These are phyloP conservation scores for Allolobophora icterica DNA, from an alignment of 2,888 invertebrate species.

Conservation along the genomic window DNA sequence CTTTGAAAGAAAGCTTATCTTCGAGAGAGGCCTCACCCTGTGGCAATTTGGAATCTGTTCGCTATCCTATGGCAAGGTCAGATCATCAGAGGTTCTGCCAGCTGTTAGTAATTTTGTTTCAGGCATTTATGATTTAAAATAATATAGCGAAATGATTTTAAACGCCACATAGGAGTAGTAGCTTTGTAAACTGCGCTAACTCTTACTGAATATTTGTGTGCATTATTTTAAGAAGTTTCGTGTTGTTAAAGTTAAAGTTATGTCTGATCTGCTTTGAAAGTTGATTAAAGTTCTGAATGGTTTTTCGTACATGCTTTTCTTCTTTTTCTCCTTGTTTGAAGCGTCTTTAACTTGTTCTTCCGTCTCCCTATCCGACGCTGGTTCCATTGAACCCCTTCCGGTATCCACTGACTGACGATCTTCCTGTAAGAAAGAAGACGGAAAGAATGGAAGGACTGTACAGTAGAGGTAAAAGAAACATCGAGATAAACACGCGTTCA, in stretches of 20 bases:
- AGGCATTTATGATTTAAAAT: too few species aligned
- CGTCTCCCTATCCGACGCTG: background rate
- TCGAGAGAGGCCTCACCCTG: too few species aligned
- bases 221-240: background rate
- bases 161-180: too few species aligned
- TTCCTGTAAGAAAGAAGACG: background rate
- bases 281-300: background rate
- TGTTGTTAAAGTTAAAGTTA: background rate
- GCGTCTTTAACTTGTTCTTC: background rate
- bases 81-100: too few species aligned
- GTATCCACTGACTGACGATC: conserved; percentile 13
- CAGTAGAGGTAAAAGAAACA: background rate
- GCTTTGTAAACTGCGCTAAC: background rate
- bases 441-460: background rate
- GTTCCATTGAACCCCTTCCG: conserved; percentile 23
- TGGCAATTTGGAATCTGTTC: too few species aligned
- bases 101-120: too few species aligned
- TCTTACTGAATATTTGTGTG: background rate
- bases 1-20: too few species aligned
- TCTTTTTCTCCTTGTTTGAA: conserved; percentile 12
- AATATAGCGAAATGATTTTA: too few species aligned
- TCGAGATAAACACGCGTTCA: background rate
- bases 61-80: too few species aligned
- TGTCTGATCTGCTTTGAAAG: background rate
- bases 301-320: conserved; percentile 19